Evolutionary conservation across 2,797 vertebrate species (phyloP), one percentile per base, ranked within the genome.

Genomic region (Tamandua tetradactyla): DNA sequence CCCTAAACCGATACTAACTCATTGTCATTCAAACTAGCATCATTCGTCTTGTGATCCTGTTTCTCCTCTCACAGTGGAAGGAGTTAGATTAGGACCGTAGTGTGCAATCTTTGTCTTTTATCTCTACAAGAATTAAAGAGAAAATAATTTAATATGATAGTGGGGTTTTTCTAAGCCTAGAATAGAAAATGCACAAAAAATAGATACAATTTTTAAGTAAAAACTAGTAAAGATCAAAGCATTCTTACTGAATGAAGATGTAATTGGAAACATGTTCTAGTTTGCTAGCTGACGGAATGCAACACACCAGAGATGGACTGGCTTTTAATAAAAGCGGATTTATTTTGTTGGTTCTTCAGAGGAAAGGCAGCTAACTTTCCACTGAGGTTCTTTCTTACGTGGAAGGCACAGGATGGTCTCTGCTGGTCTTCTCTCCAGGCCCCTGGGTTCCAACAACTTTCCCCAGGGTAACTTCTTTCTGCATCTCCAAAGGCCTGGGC

Each of bases 191-290:
- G 23, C n/a, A 69, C 20, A 90, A 85, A 30, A 80, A 83, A 35
- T 83, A 13, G 20, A 8, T 83, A 91, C 37, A n/a, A 13, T 78
- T 80, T 85, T 84, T 66, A 71, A 72, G 13, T 71, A 87, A 72
- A 92, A 89, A 59, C 30, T 81, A 72, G 20, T 40, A 91, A 84
- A 71, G 84, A 32, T 76, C 49, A 69, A 37, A 94, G 52, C 20
- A 80, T 83, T 90, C 17, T 78, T 85, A 87, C 55, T 79, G n/a
- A 95, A 66, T 81, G 44, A 61, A 89, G 3, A 20, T 72, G 20
- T 74, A 15, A 80, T 66, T 89, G 49, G 52, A 78, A 82, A 44
- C n/a, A n/a, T n/a, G n/a, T n/a, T n/a, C n/a, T n/a, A n/a, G n/a
- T n/a, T n/a, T n/a, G n/a, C n/a, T n/a, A n/a, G n/a, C n/a, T n/a